phyloP scores from a whole-genome alignment of 2,113 vertebrate species.

The Ivindomyrus marchei region DNA sequence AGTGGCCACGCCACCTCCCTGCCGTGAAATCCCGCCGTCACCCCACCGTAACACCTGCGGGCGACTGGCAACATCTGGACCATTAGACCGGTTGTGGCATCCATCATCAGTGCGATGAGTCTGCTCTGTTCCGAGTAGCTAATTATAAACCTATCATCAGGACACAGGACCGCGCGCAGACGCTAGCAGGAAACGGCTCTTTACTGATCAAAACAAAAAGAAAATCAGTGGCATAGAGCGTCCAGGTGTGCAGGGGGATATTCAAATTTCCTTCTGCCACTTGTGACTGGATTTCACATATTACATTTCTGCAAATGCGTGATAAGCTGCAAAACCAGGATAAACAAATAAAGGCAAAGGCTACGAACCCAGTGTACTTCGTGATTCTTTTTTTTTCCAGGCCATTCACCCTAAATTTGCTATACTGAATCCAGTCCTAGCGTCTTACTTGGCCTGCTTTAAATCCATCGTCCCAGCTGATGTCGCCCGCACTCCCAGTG shows the following conservation, averaged over 20 bases:
- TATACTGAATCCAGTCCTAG: neutral
- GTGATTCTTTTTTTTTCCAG: neutral
- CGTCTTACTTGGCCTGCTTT: neutral
- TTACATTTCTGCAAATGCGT: neutral
- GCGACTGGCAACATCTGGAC: slow-evolving; percentile 10
- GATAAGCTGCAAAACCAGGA: neutral
- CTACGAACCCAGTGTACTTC: neutral
- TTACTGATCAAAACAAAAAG: neutral
- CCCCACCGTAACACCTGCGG: neutral
- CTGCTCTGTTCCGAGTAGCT: neutral
- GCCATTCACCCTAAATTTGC: neutral
- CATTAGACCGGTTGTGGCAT: neutral
- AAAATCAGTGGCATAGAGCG: neutral
- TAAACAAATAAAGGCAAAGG: neutral
- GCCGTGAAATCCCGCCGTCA: neutral
- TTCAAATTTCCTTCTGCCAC: neutral
- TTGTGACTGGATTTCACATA: neutral
- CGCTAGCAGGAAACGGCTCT: neutral
- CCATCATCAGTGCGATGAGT: neutral
- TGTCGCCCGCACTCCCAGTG: neutral
- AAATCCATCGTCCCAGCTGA: neutral
- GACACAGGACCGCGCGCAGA: neutral
- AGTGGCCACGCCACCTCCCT: neutral
- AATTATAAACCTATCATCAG: neutral
- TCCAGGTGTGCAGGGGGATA: neutral